These are phyloP conservation scores for Galemys pyrenaicus DNA, from an alignment of 2,113 vertebrate species.

Conservation along the genomic window DNA sequence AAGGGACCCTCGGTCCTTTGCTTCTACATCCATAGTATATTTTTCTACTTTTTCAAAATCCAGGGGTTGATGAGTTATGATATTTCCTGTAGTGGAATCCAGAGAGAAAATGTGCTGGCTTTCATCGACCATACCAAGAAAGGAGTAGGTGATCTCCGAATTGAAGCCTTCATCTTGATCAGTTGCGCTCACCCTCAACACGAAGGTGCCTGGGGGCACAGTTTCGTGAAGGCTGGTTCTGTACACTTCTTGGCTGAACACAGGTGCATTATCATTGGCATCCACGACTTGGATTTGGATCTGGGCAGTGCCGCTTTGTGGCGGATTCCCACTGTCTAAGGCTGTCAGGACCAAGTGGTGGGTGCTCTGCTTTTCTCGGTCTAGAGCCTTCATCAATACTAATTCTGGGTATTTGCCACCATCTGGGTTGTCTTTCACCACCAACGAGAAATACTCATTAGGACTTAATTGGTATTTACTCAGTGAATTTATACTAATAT, in stretches of 20 bases:
- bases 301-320: slow-evolving; percentile 63
- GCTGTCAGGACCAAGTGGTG: slow-evolving; percentile 79
- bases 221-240: slow-evolving; percentile 75
- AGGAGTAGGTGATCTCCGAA: slow-evolving; percentile 76
- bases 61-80: slow-evolving; percentile 66
- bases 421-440: slow-evolving; percentile 72
- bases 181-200: slow-evolving; percentile 75
- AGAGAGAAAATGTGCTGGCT: slow-evolving; percentile 70
- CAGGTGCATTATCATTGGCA: slow-evolving; percentile 82
- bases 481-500: slow-evolving; percentile 79
- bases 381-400: slow-evolving; percentile 76
- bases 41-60: slow-evolving; percentile 81
- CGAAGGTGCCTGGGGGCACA: slow-evolving; percentile 28
- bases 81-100: slow-evolving; percentile 74
- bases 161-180: slow-evolving; percentile 82
- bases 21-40: slow-evolving; percentile 82
- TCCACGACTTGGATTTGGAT: slow-evolving; percentile 78
- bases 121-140: slow-evolving; percentile 67
- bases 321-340: slow-evolving; percentile 73
- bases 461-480: slow-evolving; percentile 76
- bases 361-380: slow-evolving; percentile 75
- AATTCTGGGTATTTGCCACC: slow-evolving; percentile 80
- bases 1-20: slow-evolving; percentile 80
- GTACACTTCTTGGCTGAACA: slow-evolving; percentile 78
- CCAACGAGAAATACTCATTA: slow-evolving; percentile 80